A percentile compares a stretch with the other conserved stretches of the same genome.
These are phyloP conservation scores for Pristionchus japonicus DNA, from an alignment of 2,888 invertebrate genomes.

Conservation along the genomic window DNA sequence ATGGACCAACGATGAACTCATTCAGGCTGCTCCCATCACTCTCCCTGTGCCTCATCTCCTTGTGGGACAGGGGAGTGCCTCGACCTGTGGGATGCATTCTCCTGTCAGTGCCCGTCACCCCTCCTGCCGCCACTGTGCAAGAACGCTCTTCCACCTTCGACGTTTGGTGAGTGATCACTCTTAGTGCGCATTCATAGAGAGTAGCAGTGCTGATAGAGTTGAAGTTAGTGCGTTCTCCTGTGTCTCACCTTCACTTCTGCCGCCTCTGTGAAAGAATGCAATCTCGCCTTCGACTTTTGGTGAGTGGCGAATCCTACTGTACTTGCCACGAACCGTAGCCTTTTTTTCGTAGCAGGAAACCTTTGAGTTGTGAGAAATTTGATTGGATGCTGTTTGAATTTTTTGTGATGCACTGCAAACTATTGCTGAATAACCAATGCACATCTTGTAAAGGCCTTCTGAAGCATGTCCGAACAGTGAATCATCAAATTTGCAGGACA, in stretches of 20 bases:
- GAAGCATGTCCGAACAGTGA: too few species aligned
- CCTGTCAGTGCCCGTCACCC: conserved; percentile 63
- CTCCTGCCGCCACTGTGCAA: conserved; percentile 67
- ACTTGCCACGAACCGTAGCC: too few species aligned
- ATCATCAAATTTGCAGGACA: conserved; percentile 29
- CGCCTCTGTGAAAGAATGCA: conserved; percentile 63
- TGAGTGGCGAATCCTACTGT: too few species aligned
- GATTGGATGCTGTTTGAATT: too few species aligned
- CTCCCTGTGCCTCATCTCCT: conserved; percentile 62
- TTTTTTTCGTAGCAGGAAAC: too few species aligned
- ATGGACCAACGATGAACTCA: not conserved
- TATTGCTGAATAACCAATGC: too few species aligned
- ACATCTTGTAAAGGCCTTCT: too few species aligned
- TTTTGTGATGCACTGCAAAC: too few species aligned
- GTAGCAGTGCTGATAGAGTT: too few species aligned
- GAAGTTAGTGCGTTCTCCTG: conserved; percentile 63
- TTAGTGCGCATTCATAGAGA: too few species aligned
- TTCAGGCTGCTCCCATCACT: conserved; percentile 62
- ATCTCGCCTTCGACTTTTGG: conserved; percentile 49
- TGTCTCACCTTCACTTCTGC: conserved; percentile 61
- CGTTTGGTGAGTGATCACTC: conserved; percentile 63
- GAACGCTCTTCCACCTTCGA: conserved; percentile 64
- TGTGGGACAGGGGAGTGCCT: conserved; percentile 69
- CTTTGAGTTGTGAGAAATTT: too few species aligned
- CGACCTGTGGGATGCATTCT: conserved; percentile 67